phyloP scores from a whole-genome alignment of 2,888 invertebrate genomes.

The Caenorhabditis sinica region DNA sequence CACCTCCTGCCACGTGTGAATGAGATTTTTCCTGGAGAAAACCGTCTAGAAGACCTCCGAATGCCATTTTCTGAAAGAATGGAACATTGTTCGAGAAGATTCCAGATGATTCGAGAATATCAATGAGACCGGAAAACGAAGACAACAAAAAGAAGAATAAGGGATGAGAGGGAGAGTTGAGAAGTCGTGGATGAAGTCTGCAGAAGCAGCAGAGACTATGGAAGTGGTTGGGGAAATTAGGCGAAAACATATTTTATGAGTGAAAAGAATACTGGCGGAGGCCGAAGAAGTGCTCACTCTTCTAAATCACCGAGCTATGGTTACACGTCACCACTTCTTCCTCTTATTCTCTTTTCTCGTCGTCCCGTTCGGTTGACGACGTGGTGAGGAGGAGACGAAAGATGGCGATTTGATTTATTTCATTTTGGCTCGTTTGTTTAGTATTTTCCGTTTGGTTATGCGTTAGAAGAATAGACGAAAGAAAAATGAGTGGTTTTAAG shows the following conservation, averaged over 20 bases:
- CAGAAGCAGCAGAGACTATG: slow-evolving; percentile 30
- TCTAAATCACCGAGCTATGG: slow-evolving; percentile 50
- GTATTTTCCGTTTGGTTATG: slow-evolving; percentile 11
- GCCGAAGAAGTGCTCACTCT: not conserved
- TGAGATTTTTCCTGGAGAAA: slow-evolving; percentile 68
- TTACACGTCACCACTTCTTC: slow-evolving; percentile 36
- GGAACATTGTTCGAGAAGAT: not conserved
- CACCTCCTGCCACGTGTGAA: slow-evolving; percentile 47
- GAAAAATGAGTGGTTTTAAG: slow-evolving; percentile 5
- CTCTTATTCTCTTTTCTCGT: slow-evolving; percentile 9
- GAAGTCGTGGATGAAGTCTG: slow-evolving; percentile 18
- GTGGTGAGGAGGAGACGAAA: slow-evolving; percentile 3
- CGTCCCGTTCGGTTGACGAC: slow-evolving; percentile 52
- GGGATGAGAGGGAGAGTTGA: slow-evolving; percentile 11
- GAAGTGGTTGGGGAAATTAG: slow-evolving; percentile 54
- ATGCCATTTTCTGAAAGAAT: slow-evolving; percentile 56
- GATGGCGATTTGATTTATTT: slow-evolving; percentile 55
- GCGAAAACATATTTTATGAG: slow-evolving; percentile 60
- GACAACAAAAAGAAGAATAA: slow-evolving; percentile 9
- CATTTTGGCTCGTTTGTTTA: slow-evolving; percentile 40
- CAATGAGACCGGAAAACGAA: not conserved
- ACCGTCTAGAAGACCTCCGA: slow-evolving; percentile 67
- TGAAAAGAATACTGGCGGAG: slow-evolving; percentile 29
- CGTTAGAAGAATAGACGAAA: not conserved
- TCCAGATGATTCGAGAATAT: slow-evolving; percentile 34